A percentile compares a stretch with the other conserved stretches of the same genome.
Evolutionary conservation across 2,113 vertebrate species (phyloP).

Genomic region (Tichodroma muraria): DNA sequence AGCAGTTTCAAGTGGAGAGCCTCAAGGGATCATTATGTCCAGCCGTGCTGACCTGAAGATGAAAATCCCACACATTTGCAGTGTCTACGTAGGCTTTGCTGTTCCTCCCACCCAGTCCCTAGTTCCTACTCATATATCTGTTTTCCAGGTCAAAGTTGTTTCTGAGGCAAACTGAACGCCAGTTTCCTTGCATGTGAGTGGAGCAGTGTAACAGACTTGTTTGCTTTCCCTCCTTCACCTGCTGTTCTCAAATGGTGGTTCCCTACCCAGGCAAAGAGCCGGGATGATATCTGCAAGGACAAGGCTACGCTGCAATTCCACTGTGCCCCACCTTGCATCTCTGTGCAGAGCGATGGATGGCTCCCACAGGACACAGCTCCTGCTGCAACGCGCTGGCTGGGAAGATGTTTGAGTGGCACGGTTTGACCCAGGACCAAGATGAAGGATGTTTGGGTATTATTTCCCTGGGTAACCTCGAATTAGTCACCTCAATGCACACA

Average conservation of each 20-base stretch:
- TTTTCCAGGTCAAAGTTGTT: background rate
- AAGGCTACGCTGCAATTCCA: background rate
- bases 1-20: background rate
- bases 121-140: background rate
- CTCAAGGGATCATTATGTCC: background rate
- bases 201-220: background rate
- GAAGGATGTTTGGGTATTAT: background rate
- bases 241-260: background rate
- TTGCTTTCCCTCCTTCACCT: background rate
- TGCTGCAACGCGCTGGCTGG: background rate
- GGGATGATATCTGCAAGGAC: background rate
- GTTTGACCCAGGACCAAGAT: background rate
- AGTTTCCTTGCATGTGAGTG: background rate
- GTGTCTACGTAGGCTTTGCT: background rate
- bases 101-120: background rate
- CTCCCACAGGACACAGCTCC: background rate
- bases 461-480: background rate
- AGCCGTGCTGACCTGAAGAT: background rate
- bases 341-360: background rate
- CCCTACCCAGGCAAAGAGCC: background rate
- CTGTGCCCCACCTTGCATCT: background rate
- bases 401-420: background rate
- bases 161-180: background rate
- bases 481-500: background rate
- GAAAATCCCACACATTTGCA: conserved; percentile 21